Evolutionary conservation across 2,888 invertebrate species (phyloP), one percentile per base, ranked within the genome.

Genomic region (Dyspetes luteomarginatus): DNA sequence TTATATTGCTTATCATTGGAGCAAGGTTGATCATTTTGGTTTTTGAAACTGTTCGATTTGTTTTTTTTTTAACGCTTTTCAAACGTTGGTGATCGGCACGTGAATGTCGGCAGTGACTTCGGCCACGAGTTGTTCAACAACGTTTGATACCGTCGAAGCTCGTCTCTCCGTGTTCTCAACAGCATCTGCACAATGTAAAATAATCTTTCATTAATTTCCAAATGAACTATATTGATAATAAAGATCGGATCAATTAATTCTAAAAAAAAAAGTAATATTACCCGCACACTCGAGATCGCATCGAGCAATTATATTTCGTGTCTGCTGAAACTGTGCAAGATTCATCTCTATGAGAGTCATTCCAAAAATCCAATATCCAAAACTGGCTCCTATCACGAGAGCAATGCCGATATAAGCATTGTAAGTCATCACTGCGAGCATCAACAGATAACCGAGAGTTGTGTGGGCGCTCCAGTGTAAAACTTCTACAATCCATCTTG

Each of bases 391-490:
- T 71, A 95, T 91, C 3, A 95, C 93, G 65, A 95, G 93, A 9
- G 95, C 94, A 62, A 95, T 92, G 78, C 94, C 93, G 72, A 96
- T 91, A 87, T 95, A 95, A 26, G 94, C 95, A 91, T 96, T 96
- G 92, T 94, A 96, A 12, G 95, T 90, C 96, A 96, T 96, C n/a
- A 96, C 95, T 26, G 94, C 93, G 83, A 96, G 90, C 96, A 96
- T 96, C 26, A 96, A 92, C 67, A 96, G 89, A 91, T 96, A 96
- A 26, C 95, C 95, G 58, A 95, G 92, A 81, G 93, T 92, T 86
- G 94, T 94, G 88, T 94, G 94, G 55, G 92, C 73, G 82, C 93
- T 89, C 93, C 94, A 94, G 83, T 94, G 92, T 55, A 91, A 74
- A 43, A 94, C 92, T 91, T 92, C 90, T 91, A 94, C 83, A 90